These are phyloP conservation scores for Chrysolina oricalcia DNA, from an alignment of 2,888 invertebrate genomes.

Conservation along the genomic window DNA sequence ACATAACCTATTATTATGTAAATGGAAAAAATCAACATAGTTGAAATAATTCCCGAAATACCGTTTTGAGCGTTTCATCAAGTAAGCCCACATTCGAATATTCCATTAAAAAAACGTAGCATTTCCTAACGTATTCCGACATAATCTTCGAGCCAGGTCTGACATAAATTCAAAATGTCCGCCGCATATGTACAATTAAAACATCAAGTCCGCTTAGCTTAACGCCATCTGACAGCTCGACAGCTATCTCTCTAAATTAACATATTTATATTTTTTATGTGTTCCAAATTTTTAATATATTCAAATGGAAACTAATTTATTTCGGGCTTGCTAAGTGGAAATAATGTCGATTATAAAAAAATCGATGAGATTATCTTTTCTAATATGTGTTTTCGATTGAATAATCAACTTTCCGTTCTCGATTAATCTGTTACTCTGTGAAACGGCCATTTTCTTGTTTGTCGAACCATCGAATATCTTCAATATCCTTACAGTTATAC, in stretches of 20 bases:
- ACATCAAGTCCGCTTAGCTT: constrained; percentile 62
- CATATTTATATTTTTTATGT: constrained; percentile 60
- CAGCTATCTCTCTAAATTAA: constrained; percentile 60
- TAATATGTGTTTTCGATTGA: neutral
- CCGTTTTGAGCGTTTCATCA: constrained; percentile 29
- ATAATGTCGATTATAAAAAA: constrained; percentile 35
- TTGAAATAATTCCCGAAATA: constrained; percentile 20
- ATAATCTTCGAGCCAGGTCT: constrained; percentile 61
- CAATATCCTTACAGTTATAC: no score
- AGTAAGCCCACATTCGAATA: constrained; percentile 36
- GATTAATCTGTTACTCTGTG: neutral
- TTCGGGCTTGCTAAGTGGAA: constrained; percentile 43
- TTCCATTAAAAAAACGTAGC: constrained; percentile 37
- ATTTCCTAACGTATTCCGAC: constrained; percentile 58
- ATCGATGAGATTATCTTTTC: constrained; percentile 27
- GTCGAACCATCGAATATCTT: neutral
- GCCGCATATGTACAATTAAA: constrained; percentile 60
- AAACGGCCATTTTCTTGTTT: neutral
- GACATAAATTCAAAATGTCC: constrained; percentile 57
- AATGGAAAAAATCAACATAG: constrained; percentile 38
- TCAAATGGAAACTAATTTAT: constrained; percentile 48
- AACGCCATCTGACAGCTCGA: constrained; percentile 61
- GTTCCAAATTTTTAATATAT: constrained; percentile 56
- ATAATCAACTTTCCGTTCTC: constrained; percentile 4
- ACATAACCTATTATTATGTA: constrained; percentile 39